Base-by-base conservation (phyloP, 2,888 invertebrate genomes). In the Diarsia brunnea region DNA sequence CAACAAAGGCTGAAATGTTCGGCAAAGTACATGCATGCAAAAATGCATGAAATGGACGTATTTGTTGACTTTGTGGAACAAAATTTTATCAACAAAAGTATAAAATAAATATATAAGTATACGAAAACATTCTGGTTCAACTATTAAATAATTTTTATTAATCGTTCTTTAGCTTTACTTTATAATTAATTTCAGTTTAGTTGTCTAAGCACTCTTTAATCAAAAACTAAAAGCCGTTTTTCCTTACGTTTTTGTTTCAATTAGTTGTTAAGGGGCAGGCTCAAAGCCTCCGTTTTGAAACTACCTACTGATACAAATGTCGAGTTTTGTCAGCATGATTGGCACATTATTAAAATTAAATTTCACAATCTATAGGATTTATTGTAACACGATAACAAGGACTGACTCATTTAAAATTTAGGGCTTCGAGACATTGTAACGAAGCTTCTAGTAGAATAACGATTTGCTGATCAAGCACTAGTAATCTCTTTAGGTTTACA, bases 261-360 rank as follows among this genome's bases (percentile, higher is more conserved):
- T 66, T 38, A 19, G 21, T 68, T 61, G 60, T 61, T 68, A 45
- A 74, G 38, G 47, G 43, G n/a, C 31, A n/a, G 19, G 27, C 53
- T 69, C 51, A 55, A 69, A 63, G 45, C 14, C 27, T 1, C 45
- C 2, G 24, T n/a, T 74, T 75, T 53, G 2, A 51, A 82, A 60
- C 78, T 55, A 64, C 31, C 68, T 72, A 55, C 43, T 66, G 64
- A 71, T 69, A 72, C 53, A 75, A 80, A 72, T 78, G 75, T 74
- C 74, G 60, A 64, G 60, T 45, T 60, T 43, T 60, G 69, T 63
- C 75, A 73, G 63, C 19, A 31, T 78, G 77, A 76, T 75, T 82
- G 78, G 53, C 78, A 77, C 60, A 21, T 65, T 47, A 69, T 82
- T 74, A 75, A 79, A 77, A 83, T 68, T 72, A 70, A 70, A 69